Evolutionary conservation across 2,888 invertebrate genomes (phyloP).

Genomic region (Sarcophaga variegata): DNA sequence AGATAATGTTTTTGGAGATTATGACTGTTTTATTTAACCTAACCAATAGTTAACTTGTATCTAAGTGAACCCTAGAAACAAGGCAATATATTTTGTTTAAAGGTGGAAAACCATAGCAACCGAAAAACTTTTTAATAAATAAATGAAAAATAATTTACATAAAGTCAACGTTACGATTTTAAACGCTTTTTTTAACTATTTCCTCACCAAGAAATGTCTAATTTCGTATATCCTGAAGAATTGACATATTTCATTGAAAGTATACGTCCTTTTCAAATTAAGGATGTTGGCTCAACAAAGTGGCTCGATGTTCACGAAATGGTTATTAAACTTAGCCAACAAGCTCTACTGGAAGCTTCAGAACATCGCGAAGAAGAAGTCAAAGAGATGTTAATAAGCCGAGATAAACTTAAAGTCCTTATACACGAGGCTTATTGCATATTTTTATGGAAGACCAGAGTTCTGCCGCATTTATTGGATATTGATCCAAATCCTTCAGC

Average conservation of each 20-base stretch:
- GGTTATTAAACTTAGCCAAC: conserved; percentile 92
- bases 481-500: conserved; percentile 86
- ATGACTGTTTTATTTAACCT: no score
- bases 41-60: neutral
- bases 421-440: conserved; percentile 92
- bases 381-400: conserved; percentile 88
- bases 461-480: conserved; percentile 89
- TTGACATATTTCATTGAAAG: conserved; percentile 89
- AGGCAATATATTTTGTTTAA: neutral
- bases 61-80: neutral
- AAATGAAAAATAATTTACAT: conserved; percentile 17
- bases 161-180: neutral
- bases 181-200: neutral
- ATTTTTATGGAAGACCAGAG: conserved; percentile 92
- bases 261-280: conserved; percentile 86
- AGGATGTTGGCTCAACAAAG: conserved; percentile 87
- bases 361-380: conserved; percentile 91
- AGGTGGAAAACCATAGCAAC: conserved; percentile 58
- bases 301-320: conserved; percentile 93
- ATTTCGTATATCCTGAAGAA: conserved; percentile 87
- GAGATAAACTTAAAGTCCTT: conserved; percentile 84
- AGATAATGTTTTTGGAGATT: no score
- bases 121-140: conserved; percentile 40
- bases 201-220: conserved; percentile 74
- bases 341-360: conserved; percentile 91